These are phyloP conservation scores for mouse (Mus musculus) DNA, from an alignment of 2,113 vertebrate genomes.

Conservation along the genomic window DNA sequence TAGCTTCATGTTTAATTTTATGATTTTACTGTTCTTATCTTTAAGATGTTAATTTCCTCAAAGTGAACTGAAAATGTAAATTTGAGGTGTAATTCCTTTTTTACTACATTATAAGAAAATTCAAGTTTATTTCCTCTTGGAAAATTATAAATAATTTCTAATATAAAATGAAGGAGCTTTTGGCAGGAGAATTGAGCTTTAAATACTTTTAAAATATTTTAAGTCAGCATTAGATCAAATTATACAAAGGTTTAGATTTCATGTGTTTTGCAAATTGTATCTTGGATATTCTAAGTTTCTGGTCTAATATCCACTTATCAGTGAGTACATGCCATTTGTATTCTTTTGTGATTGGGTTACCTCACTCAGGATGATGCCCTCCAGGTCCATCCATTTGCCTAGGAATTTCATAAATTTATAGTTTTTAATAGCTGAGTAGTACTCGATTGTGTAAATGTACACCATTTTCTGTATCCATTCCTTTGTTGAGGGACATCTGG, in stretches of 20 bases:
- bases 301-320: neutral
- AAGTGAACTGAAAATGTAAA: neutral
- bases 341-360: too few species aligned
- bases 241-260: constrained; percentile 13
- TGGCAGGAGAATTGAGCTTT: neutral
- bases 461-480: too few species aligned
- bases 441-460: too few species aligned
- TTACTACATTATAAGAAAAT: neutral
- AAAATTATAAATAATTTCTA: constrained; percentile 24
- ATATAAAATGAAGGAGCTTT: constrained; percentile 24
- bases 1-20: neutral
- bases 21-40: neutral
- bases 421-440: too few species aligned
- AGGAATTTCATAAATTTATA: too few species aligned
- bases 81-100: neutral
- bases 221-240: constrained; percentile 32
- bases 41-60: neutral
- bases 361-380: too few species aligned
- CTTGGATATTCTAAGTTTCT: too few species aligned
- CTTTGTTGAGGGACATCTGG: too few species aligned
- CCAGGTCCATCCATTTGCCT: too few species aligned
- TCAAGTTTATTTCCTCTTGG: neutral
- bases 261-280: too few species aligned
- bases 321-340: too few species aligned
- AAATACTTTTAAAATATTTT: neutral